Percentiles rank a stretch among this genome's conserved stretches.
These are phyloP conservation scores for Oreochromis niloticus DNA, from an alignment of 2,113 vertebrate genomes.

Conservation along the genomic window DNA sequence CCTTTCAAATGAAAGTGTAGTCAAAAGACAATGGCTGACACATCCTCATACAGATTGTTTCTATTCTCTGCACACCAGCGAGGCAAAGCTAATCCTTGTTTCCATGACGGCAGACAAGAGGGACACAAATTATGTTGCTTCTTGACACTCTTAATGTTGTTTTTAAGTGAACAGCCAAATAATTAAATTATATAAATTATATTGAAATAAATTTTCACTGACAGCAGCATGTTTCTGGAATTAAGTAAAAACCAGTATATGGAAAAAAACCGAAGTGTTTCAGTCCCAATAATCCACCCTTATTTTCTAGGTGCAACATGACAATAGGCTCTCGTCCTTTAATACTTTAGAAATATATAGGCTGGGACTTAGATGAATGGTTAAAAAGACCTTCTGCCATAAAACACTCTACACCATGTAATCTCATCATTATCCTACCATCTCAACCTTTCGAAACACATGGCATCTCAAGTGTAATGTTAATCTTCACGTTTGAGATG, in stretches of 20 bases:
- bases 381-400: conserved; percentile 24
- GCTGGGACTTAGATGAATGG: neutral
- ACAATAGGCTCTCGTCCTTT: neutral
- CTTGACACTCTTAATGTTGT: conserved; percentile 76
- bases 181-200: conserved; percentile 9
- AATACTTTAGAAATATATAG: conserved; percentile 1
- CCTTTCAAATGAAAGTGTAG: conserved; percentile 88
- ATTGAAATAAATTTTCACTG: neutral
- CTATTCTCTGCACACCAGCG: conserved; percentile 82
- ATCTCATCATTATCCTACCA: conserved; percentile 39
- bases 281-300: neutral
- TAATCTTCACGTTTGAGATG: conserved; percentile 44
- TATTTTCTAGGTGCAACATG: neutral
- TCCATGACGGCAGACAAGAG: conserved; percentile 87
- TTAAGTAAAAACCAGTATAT: neutral
- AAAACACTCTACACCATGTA: conserved; percentile 34
- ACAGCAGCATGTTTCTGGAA: neutral
- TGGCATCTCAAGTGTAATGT: conserved; percentile 44
- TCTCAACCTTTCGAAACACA: conserved; percentile 45
- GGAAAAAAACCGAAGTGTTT: neutral
- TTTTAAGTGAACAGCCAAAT: conserved; percentile 73
- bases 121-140: conserved; percentile 77
- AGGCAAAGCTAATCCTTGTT: conserved; percentile 83
- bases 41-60: conserved; percentile 83
- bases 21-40: conserved; percentile 86